Conservation (phyloP, 1,140 invertebrate species). For the Pogonomyrmex barbatus region DNA sequence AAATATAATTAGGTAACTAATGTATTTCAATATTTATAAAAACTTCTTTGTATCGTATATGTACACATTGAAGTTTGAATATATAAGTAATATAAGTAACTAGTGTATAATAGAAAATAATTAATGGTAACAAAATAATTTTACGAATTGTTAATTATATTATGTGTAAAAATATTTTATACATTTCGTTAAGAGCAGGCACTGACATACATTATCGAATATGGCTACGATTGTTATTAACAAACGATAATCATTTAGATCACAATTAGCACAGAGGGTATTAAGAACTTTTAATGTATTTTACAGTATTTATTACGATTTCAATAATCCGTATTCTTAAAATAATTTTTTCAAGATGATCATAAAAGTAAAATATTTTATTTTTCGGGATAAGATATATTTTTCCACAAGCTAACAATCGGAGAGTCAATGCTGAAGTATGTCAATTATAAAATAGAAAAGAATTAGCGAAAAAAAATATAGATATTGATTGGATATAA, state of each 20-base stretch:
- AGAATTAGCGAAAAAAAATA: background rate
- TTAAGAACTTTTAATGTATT: conserved; percentile 6
- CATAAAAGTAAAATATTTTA: conserved; percentile 24
- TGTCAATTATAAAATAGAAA: conserved; percentile 58
- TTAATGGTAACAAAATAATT: background rate
- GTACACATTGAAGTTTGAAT: background rate
- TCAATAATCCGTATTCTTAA: background rate
- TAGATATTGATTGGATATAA: conserved; percentile 3
- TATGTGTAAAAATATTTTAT: conserved; percentile 5
- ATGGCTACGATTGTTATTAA: background rate
- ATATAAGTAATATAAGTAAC: background rate
- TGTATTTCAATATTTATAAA: conserved; percentile 1
- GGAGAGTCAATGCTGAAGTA: conserved; percentile 2
- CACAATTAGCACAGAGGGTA: background rate
- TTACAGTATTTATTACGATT: background rate
- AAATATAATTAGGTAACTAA: conserved; percentile 42
- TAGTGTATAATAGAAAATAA: background rate
- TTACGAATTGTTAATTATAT: background rate
- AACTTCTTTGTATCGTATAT: background rate
- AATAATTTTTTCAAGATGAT: conserved; percentile 6
- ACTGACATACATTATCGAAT: background rate
- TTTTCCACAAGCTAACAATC: background rate
- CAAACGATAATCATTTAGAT: background rate
- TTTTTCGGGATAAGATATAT: background rate
- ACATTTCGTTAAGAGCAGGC: background rate